Evolutionary conservation across 2,797 vertebrate species (phyloP), one percentile per base, ranked within the genome.

Genomic region (Tympanoctomys barrerae): DNA sequence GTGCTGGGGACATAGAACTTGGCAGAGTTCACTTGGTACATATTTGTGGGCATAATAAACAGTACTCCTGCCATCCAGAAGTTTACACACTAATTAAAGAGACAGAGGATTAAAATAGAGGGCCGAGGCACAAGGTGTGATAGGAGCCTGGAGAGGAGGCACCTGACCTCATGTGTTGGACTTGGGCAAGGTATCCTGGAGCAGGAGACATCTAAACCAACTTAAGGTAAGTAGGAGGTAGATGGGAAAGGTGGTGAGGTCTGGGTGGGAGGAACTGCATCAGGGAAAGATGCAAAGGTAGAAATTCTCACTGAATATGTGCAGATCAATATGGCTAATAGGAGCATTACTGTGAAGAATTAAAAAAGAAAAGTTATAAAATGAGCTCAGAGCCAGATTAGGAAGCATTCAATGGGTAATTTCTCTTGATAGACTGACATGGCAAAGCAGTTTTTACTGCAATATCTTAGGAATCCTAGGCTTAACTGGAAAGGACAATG

Each of bases 291-390:
- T 49, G 66, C 18, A 80, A 4, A 80, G 28, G 49, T 49, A 89
- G n/a, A 96, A 89, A 54, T 81, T 80, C n/a, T 75, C 59, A 36
- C 39, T 42, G 75, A 46, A 36, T 70, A 33, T 28, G 33, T 64
- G 82, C 82, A 46, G 19, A 86, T 54, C 62, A 68, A 71, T 78
- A 21, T 87, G 36, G 26, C 68, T 71, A 46, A 12, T 21, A 46
- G 21, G 49, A 62, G 1, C 9, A 24, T 28, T 89, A 22, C 73
- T 59, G 18, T 77, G 36, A 78, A 19, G 24, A 54, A 42, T 57
- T 46, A 70, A 79, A n/a, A 79, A 16, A 85, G 89, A 82, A 92
- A 83, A 21, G 3, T 33, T 92, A 90, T 62, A n/a, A 94, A 78
- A 16, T 87, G 71, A 90, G 21, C 78, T 84, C 59, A 22, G 52